Evolutionary conservation across 2,888 invertebrate genomes (phyloP).

Genomic region (Lepetodrilus schrolli): DNA sequence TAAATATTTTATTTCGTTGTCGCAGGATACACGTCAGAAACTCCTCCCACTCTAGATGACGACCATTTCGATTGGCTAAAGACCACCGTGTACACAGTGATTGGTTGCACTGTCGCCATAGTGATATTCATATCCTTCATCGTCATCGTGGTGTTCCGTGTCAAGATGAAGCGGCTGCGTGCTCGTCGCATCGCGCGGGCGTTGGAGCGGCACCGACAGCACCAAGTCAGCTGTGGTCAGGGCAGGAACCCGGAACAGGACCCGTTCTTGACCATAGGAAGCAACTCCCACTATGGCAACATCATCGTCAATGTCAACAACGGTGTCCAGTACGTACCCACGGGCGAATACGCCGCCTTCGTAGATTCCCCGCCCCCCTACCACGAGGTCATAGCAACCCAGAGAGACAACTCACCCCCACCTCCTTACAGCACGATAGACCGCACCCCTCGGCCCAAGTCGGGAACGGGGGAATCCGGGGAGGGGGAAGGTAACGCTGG

Average conservation of each 20-base stretch:
- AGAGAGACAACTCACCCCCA: constrained; percentile 55
- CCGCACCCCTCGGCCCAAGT: constrained; percentile 43
- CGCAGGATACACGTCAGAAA: too few relatives aligned
- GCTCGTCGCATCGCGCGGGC: constrained; percentile 49
- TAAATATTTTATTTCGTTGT: too few relatives aligned
- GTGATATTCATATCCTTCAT: constrained; percentile 67
- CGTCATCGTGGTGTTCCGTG: constrained; percentile 63
- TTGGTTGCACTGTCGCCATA: constrained; percentile 64
- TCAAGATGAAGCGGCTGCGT: constrained; percentile 64
- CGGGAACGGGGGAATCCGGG: background rate
- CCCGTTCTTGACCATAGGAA: constrained; percentile 54
- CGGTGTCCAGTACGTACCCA: constrained; percentile 66
- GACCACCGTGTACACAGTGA: constrained; percentile 66
- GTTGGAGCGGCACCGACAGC: constrained; percentile 38
- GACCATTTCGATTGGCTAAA: constrained; percentile 62
- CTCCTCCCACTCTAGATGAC: constrained; percentile 33
- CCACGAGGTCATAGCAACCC: constrained; percentile 52
- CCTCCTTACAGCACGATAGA: constrained; percentile 67
- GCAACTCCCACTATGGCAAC: constrained; percentile 59
- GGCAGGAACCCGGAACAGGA: constrained; percentile 41
- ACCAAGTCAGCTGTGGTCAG: constrained; percentile 19
- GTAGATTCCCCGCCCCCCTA: constrained; percentile 64
- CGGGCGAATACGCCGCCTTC: constrained; percentile 48
- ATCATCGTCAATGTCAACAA: constrained; percentile 70
- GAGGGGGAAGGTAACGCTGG: background rate